Evolutionary conservation across 2,113 vertebrate species (phyloP), one percentile per base, ranked within the genome.

Genomic region (Salvelinus namaycush): DNA sequence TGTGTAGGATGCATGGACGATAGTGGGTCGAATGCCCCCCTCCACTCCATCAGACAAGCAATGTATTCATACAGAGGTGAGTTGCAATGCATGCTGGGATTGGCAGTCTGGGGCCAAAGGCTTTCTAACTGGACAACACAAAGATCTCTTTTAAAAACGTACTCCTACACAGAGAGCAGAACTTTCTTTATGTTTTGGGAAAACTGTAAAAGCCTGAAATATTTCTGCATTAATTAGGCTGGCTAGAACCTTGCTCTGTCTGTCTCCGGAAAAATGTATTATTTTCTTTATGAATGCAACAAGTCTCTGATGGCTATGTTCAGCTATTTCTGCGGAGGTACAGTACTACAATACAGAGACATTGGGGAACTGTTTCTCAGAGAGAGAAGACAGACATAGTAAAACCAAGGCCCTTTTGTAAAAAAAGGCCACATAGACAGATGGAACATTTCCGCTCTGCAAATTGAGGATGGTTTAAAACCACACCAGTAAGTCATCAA

Each of bases 11-110:
- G 81, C 87, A 78, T 83, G 76, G 77, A 76, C 34, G 70, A 79
- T 79, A 39, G 89, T 74, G 89, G 90, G 86, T 89, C 90, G 76
- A 85, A n/a, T n/a, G n/a, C n/a, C 92, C 93, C 89, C 92, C 92
- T 86, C 93, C 89, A 93, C 92, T 86, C 86, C 81, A 86, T 85
- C 81, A 88, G 82, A 94, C 92, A 94, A 94, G 89, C 80, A 87
- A 75, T 90, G 90, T 86, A 93, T 94, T 94, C 91, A 94, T 91
- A 74, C 84, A 79, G 90, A 88, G 87, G 87, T 90, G 89, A 91
- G 90, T 79, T 92, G 92, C 92, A 93, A 78, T 92, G 92, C 92
- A 93, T 93, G 91, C 93, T 92, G 92, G 93, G 93, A 91, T 68
- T 18, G 87, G 79, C 77, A 82, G 85, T 86, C 87, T 81, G 77